phyloP scores from a whole-genome alignment of 2,888 invertebrate species.

The Xylota sylvarum region DNA sequence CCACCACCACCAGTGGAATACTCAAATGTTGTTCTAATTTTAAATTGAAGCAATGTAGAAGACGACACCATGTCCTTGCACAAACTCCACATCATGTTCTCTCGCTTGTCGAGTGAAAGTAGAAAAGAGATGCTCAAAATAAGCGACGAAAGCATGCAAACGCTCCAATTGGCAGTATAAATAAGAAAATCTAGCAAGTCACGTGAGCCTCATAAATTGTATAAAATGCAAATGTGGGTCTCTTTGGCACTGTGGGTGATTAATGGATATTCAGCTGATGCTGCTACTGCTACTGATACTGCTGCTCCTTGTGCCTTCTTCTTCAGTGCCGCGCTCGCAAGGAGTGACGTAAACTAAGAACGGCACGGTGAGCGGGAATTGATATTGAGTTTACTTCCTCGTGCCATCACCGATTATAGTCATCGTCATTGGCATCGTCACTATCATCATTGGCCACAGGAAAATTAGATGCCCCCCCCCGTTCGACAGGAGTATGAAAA shows the following conservation, averaged over 20 bases:
- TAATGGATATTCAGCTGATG: slow-evolving; percentile 77
- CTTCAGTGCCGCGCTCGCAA: background rate
- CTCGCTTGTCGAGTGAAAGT: slow-evolving; percentile 21
- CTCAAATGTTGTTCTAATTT: slow-evolving; percentile 64
- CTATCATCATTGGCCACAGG: slow-evolving; percentile 29
- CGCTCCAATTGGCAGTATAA: slow-evolving; percentile 78
- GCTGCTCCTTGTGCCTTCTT: background rate
- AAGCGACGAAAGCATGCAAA: slow-evolving; percentile 71
- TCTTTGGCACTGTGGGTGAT: slow-evolving; percentile 78
- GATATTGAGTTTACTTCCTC: slow-evolving; percentile 62
- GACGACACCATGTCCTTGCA: slow-evolving; percentile 63
- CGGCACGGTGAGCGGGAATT: slow-evolving; percentile 47
- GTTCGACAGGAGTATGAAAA: background rate
- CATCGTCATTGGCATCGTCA: slow-evolving; percentile 43
- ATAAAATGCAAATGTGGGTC: slow-evolving; percentile 78
- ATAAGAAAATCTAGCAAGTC: slow-evolving; percentile 78
- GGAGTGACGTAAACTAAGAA: slow-evolving; percentile 25
- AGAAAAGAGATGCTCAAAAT: slow-evolving; percentile 35
- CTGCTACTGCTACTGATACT: slow-evolving; percentile 26
- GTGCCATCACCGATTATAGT: slow-evolving; percentile 53
- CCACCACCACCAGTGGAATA: slow-evolving; percentile 12
- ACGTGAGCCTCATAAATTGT: slow-evolving; percentile 79
- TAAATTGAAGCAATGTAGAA: slow-evolving; percentile 51
- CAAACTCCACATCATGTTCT: slow-evolving; percentile 11
- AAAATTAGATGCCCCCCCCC: slow-evolving; percentile 8